Evolutionary conservation across 2,113 vertebrate species (phyloP), one percentile per base, ranked within the genome.

Genomic region (Stegastes partitus): DNA sequence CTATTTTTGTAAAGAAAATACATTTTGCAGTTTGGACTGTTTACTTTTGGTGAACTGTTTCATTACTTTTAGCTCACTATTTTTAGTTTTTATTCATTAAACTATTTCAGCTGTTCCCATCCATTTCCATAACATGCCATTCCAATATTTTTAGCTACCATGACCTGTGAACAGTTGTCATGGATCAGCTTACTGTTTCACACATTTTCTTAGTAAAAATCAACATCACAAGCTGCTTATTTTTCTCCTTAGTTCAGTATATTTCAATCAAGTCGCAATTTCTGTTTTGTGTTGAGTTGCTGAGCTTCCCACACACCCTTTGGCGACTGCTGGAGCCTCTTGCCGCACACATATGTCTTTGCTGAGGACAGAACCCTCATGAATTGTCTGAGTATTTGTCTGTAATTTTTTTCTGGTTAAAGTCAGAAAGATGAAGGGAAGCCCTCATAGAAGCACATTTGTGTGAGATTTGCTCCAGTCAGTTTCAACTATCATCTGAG

Each of bases 381-480:
- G 28, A 25, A 37, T 74, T 59, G 4, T 47, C 26, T 7, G 1
- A 7, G 3, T 50, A 14, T 62, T n/a, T 57, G 44, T 26, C 1
- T 57, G n/a, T n/a, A n/a, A n/a, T 54, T 47, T 45, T 68, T 64
- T 62, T 68, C 25, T 69, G 34, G 44, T 54, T 39, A 15, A 39
- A 63, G 26, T 65, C 34, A 34, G 28, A 61, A 28, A 42, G 25
- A 68, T 76, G 62, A 65, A 45, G 22, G 25, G 34, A 63, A 79
- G 37, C 26, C 14, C 26, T 77, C 64, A 22, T 10, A 31, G 37
- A 26, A 8, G 47, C 25, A 54, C 26, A 68, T 57, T 57, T 70
- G 56, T 53, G 15, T 53, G 21, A 9, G 23, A 22, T 75, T 74
- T 34, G 31, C 31, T 34, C 8, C 5, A 15, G 14, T 42, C 47